Conservation (phyloP, 2,113 vertebrate species). For the rabbit (Oryctolagus cuniculus) region mOryCun1.1 NC_091434.1:18257001-18257500, state of each 20-base stretch:
- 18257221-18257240: background rate
- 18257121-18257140: too few relatives aligned
- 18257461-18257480: background rate
- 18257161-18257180: background rate
- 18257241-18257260: background rate
- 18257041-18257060: too few relatives aligned
- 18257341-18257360: background rate
- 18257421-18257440: background rate
- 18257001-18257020: too few relatives aligned
- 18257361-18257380: background rate
- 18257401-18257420: background rate
- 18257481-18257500: background rate
- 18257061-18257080: too few relatives aligned
- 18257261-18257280: background rate
- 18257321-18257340: background rate
- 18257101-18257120: too few relatives aligned
- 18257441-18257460: background rate
- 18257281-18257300: background rate
- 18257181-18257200: accelerated
- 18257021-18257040: too few relatives aligned
- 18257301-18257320: background rate
- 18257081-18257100: too few relatives aligned
- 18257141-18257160: too few relatives aligned
- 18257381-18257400: background rate
- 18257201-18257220: background rate